Evolutionary conservation across 1,140 invertebrate species (phyloP), one percentile per base, ranked within the genome.

Genomic region (Oncopeltus fasciatus): DNA sequence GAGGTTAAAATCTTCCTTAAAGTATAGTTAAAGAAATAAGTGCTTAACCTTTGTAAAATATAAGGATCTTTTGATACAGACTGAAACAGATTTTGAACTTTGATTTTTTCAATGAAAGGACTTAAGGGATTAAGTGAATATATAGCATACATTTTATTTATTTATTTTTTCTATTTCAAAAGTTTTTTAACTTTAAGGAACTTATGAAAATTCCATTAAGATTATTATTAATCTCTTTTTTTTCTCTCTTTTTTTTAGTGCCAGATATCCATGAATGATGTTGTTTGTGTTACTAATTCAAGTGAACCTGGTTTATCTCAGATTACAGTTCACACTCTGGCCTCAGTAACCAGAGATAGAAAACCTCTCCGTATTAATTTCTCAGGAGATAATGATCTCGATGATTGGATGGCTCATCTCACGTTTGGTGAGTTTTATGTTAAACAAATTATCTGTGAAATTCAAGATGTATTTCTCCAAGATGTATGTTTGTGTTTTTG

Each of bases 361-460:
- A 26, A 60, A 2, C 74, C 74, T 59, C 75, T 90, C 9, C 81
- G 83, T 72, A 73, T 92, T 62, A 81, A 87, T 73, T 87, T 91
- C 73, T 73, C 77, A 20, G 83, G 83, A 67, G 88, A 92, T 73
- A 80, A 81, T 44, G 86, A 91, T 74, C 80, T 89, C 74, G 88
- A 91, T 75, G 89, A 92, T 71, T 93, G 90, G 90, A 79, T 90
- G 53, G 81, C 82, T 38, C 80, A 88, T 69, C 77, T 91, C 63
- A 79, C 81, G n/a, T 80, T 77, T 69, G 83, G 82, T 77, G 69
- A 62, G 68, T 75, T 69, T 14, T 12, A 62, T n/a, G n/a, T n/a
- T n/a, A n/a, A n/a, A n/a, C n/a, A n/a, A n/a, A n/a, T n/a, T n/a
- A n/a, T n/a, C n/a, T n/a, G n/a, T n/a, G n/a, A n/a, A n/a, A n/a